A percentile compares a stretch with the other conserved stretches of the same genome.
Conservation (phyloP, 2,797 vertebrate genomes). For the Phoebastria nigripes region DNA sequence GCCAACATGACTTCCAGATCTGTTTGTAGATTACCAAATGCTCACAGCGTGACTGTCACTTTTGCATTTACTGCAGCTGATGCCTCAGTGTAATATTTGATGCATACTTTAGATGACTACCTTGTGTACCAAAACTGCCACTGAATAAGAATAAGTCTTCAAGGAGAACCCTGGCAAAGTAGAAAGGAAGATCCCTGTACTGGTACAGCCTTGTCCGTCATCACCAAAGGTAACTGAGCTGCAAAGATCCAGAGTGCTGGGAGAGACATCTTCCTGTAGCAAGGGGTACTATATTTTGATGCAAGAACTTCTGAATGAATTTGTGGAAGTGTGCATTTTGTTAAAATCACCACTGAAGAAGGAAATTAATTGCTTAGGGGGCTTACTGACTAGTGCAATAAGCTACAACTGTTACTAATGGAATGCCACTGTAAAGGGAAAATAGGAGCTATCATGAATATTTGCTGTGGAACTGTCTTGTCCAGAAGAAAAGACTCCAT, state of each 20-base stretch:
- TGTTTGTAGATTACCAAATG: constrained; percentile 23
- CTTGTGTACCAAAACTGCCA: not conserved
- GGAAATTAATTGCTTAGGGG: not conserved
- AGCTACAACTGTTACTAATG: not conserved
- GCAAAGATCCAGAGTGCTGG: not conserved
- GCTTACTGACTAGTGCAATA: not conserved
- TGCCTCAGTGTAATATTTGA: not conserved
- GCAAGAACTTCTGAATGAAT: constrained; percentile 15
- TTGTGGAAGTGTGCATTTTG: not conserved
- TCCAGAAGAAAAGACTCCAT: not conserved
- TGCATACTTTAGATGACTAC: not conserved
- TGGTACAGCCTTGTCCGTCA: not conserved
- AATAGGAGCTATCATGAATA: not conserved
- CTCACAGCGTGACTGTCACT: not conserved
- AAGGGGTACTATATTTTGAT: not conserved
- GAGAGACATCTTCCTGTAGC: not conserved
- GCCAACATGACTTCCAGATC: constrained; percentile 11
- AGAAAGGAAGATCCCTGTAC: not conserved
- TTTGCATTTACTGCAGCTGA: constrained; percentile 29
- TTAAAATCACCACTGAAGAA: not conserved
- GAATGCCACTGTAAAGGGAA: not conserved
- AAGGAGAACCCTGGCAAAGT: not conserved
- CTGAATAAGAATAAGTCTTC: not conserved
- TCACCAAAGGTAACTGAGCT: not conserved
- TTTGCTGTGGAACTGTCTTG: not conserved